A percentile compares a stretch with the other conserved stretches of the same genome.
Evolutionary conservation across 92 coral and sea anemone species (phyloP).

Genomic region (Epizoanthus scotinus): DNA sequence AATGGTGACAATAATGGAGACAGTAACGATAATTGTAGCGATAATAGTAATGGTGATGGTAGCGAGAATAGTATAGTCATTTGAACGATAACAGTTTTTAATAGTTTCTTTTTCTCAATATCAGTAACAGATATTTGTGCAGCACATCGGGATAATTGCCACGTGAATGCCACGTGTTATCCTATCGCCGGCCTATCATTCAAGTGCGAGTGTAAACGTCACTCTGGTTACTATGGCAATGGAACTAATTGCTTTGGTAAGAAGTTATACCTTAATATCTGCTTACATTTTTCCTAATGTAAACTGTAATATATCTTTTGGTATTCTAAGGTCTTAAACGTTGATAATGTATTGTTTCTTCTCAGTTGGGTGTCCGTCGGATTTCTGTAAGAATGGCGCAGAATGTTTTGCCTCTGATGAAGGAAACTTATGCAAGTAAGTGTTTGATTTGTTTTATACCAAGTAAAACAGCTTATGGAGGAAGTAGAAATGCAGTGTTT

Average conservation of each 20-base stretch:
- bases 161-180: slow-evolving; percentile 24
- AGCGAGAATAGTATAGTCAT: too few relatives aligned
- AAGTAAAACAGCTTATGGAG: too few relatives aligned
- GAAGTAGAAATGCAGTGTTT: too few relatives aligned
- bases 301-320: too few relatives aligned
- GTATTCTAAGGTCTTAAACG: neutral
- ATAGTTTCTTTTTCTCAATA: neutral
- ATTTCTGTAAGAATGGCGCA: slow-evolving; percentile 23
- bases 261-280: neutral
- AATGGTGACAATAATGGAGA: too few relatives aligned
- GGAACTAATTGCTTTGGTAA: slow-evolving; percentile 33
- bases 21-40: too few relatives aligned
- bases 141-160: slow-evolving; percentile 6
- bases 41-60: too few relatives aligned
- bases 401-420: slow-evolving; percentile 25
- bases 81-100: too few relatives aligned
- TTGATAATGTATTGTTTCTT: neutral
- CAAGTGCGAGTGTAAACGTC: slow-evolving; percentile 30
- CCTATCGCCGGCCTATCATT: slow-evolving; percentile 1
- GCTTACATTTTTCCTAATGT: too few relatives aligned
- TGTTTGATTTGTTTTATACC: too few relatives aligned
- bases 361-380: slow-evolving; percentile 30
- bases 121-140: slow-evolving; percentile 26
- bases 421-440: slow-evolving; percentile 37
- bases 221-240: slow-evolving; percentile 31